These are phyloP conservation scores for Spermophilus dauricus DNA, from an alignment of 2,113 vertebrate species.

Conservation along the genomic window DNA sequence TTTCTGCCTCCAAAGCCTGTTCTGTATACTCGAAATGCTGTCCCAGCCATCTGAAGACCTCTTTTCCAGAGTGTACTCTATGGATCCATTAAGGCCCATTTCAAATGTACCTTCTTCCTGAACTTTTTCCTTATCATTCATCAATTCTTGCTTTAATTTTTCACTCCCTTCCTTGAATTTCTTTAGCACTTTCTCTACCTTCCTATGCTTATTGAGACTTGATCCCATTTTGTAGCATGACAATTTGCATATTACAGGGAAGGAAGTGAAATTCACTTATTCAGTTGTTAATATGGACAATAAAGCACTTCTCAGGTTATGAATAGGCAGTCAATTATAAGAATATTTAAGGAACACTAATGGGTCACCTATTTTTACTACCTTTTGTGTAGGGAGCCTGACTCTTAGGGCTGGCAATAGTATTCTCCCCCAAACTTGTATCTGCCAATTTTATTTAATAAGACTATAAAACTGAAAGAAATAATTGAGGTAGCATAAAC, in stretches of 20 bases:
- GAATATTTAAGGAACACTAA: slow-evolving; percentile 20
- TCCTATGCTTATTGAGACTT: not conserved
- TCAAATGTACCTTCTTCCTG: not conserved
- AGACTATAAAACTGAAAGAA: slow-evolving; percentile 54
- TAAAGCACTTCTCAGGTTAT: too few relatives aligned
- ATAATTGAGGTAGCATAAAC: slow-evolving; percentile 4
- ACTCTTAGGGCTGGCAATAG: slow-evolving; percentile 17
- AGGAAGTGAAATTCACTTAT: too few relatives aligned
- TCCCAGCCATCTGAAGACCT: not conserved
- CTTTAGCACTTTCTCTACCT: not conserved
- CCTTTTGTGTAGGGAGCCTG: not conserved
- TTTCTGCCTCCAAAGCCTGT: not conserved
- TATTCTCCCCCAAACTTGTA: not conserved
- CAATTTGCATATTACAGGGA: slow-evolving; percentile 1
- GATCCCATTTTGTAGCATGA: not conserved
- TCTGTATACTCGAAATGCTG: not conserved
- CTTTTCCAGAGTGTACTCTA: not conserved
- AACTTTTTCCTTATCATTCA: not conserved
- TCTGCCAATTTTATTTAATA: slow-evolving; percentile 51
- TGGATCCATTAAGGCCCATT: not conserved
- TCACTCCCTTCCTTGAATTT: slow-evolving; percentile 15
- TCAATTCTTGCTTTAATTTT: not conserved
- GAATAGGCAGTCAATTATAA: slow-evolving; percentile 27
- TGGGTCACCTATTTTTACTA: not conserved
- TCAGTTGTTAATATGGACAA: too few relatives aligned